These are phyloP conservation scores for Crotalus horridus DNA, from an alignment of 2,113 vertebrate genomes.

Conservation along the genomic window DNA sequence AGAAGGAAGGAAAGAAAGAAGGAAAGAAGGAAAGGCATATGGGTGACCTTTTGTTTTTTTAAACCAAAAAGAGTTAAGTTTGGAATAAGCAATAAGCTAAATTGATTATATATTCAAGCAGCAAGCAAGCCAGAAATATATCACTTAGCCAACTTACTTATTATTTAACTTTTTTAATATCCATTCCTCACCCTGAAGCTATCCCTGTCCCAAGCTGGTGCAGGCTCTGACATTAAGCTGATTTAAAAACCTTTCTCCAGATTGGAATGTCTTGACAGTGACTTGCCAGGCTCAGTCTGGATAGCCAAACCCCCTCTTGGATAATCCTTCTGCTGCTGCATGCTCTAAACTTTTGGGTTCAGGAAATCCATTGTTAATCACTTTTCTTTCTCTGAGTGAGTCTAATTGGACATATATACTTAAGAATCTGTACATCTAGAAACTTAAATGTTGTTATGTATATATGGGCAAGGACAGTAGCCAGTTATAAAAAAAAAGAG, in stretches of 20 bases:
- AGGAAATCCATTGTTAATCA: background rate
- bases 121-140: slow-evolving; percentile 41
- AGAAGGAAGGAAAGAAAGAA: background rate
- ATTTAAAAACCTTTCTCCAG: background rate
- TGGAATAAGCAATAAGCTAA: slow-evolving; percentile 22
- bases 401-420: background rate
- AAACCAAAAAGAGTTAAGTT: slow-evolving; percentile 43
- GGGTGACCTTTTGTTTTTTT: background rate
- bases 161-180: slow-evolving; percentile 6
- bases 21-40: background rate
- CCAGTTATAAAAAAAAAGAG: background rate
- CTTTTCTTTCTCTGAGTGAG: background rate
- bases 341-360: background rate
- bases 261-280: background rate
- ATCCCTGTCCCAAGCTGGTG: background rate
- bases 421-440: background rate
- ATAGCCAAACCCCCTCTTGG: background rate
- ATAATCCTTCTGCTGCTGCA: background rate
- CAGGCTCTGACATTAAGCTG: background rate
- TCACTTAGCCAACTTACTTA: slow-evolving; percentile 26
- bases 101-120: background rate
- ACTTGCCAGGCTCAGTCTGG: background rate
- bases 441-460: background rate
- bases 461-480: background rate
- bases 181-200: background rate